Conservation (phyloP, 2,888 invertebrate species). For the Venusia cambrica region DNA sequence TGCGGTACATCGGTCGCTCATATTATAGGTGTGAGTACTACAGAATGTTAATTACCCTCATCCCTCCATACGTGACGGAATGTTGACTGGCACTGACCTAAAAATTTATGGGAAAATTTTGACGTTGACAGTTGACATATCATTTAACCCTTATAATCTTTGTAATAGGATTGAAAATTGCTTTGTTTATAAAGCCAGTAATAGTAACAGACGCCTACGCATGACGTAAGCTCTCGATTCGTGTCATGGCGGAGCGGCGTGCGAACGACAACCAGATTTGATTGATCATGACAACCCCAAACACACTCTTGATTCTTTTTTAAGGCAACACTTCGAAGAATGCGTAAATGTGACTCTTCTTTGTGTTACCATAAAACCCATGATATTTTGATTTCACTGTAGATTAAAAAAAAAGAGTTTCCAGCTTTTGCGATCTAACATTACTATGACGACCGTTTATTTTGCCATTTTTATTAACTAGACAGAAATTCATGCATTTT, state of each 20-base stretch:
- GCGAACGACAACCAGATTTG: conserved; percentile 38
- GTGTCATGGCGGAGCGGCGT: conserved; percentile 34
- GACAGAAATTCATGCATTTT: no score
- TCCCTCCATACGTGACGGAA: conserved; percentile 65
- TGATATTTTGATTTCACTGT: no score
- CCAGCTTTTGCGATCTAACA: no score
- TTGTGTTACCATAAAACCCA: no score
- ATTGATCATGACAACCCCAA: conserved; percentile 49
- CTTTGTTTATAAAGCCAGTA: conserved; percentile 35
- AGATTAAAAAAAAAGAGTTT: no score
- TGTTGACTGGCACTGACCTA: conserved; percentile 63
- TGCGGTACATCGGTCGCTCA: conserved; percentile 36
- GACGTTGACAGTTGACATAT: conserved; percentile 32
- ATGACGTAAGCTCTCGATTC: conserved; percentile 51
- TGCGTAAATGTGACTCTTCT: conserved; percentile 19
- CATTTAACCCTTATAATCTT: conserved; percentile 31
- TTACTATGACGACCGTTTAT: no score
- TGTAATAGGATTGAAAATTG: conserved; percentile 36
- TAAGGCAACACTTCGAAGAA: conserved; percentile 27
- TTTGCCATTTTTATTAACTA: background rate
- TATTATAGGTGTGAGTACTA: conserved; percentile 57
- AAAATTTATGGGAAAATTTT: conserved; percentile 68
- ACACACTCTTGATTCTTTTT: conserved; percentile 36
- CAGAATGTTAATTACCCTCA: conserved; percentile 70
- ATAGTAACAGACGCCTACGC: conserved; percentile 53